These are phyloP conservation scores for Metalampra italica DNA, from an alignment of 2,888 invertebrate species.

Conservation along the genomic window DNA sequence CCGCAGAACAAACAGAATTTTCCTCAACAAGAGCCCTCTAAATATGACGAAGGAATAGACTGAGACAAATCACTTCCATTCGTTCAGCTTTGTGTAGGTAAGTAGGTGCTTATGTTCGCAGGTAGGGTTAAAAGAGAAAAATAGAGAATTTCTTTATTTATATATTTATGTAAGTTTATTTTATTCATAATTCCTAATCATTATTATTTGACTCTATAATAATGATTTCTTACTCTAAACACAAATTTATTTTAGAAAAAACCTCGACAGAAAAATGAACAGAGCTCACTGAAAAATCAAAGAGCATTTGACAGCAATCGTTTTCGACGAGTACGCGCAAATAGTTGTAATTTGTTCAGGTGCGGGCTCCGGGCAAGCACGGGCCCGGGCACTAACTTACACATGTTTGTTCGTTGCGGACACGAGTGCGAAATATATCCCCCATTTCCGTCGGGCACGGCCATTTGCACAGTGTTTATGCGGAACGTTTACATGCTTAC, in stretches of 20 bases:
- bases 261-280: too few species aligned
- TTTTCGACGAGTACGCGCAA: conserved; percentile 14
- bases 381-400: conserved; percentile 34
- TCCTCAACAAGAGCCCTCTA: conserved; percentile 4
- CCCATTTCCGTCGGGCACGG: conserved; percentile 4
- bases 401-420: conserved; percentile 21
- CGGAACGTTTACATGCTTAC: neutral
- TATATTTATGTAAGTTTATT: too few species aligned
- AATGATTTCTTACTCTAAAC: neutral
- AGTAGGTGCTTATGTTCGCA: conserved; percentile 20
- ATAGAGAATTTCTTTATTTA: too few species aligned
- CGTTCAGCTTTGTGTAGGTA: conserved; percentile 2
- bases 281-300: conserved; percentile 5
- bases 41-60: conserved; percentile 38
- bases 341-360: conserved; percentile 40
- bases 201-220: too few species aligned
- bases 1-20: conserved; percentile 9
- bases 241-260: neutral
- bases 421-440: conserved; percentile 1
- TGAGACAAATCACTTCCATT: conserved; percentile 51
- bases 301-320: neutral
- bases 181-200: too few species aligned
- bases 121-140: conserved; percentile 31
- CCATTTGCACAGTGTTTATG: conserved; percentile 7
- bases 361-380: conserved; percentile 18